Evolutionary conservation across 1,140 invertebrate species (phyloP), one percentile per base, ranked within the genome.

Genomic region (Trachymyrmex cornetzi): DNA sequence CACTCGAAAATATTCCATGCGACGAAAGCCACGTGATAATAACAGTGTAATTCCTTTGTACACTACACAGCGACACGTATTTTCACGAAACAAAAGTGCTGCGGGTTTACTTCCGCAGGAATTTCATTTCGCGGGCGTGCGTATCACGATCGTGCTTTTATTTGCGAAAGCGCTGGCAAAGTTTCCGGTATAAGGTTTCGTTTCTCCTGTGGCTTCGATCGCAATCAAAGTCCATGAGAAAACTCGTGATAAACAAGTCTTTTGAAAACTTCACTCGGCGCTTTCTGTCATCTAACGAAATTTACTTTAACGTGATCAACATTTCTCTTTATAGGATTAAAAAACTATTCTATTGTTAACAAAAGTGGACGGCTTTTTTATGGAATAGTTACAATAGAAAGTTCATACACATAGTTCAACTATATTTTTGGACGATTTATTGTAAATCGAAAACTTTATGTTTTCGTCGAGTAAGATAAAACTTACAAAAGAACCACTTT

Each of bases 41-140:
- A 14, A 81, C 79, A 53, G 34, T 27, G 50, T 71, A 71, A 81
- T 59, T 71, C 34, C 34, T 81, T 71, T 81, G 64, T 71, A 1
- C 22, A 22, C 50, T 30, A 11, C 14, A 55, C 11, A 69, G 30
- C 50, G 50, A 19, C 34, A 53, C 53, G 79, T 81, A 81, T 81
- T 81, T 71, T 81, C 22, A 16, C 34, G 53, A 81, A 81, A 81
- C 53, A 81, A 81, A 67, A 81, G 66, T 81, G 53, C 53, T 64
- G 66, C 77, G 3, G 61, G 64, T 81, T 71, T 14, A 59, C 66
- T 57, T 81, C 79, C 50, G 64, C 66, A 81, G 50, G 50, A 81
- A 81, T 71, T 81, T 81, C 50, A 81, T 81, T 81, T 81, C 24
- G 34, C 30, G 27, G 19, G 14, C 44, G 44, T 66, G 63, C 63